Evolutionary conservation across 2,888 invertebrate species (phyloP).

Genomic region (Hypomecis atomaria): DNA sequence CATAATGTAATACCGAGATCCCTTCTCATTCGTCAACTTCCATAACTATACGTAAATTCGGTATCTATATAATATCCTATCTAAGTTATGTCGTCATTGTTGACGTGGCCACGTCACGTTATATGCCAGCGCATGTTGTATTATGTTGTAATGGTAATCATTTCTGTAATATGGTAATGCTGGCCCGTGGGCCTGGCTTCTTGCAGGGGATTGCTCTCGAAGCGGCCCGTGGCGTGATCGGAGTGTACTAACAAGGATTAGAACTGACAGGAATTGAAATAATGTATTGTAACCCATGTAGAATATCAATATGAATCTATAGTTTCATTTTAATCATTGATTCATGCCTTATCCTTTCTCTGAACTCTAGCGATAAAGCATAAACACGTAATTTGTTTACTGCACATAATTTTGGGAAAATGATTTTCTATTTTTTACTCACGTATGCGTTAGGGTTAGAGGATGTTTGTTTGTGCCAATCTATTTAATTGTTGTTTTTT

Average conservation of each 20-base stretch:
- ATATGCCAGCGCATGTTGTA: slow-evolving; percentile 37
- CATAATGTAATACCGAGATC: no score
- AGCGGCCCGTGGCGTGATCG: slow-evolving; percentile 51
- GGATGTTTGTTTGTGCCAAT: no score
- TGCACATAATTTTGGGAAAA: no score
- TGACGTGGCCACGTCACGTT: slow-evolving; percentile 38
- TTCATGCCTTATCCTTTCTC: no score
- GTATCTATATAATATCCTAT: neutral
- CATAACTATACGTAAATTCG: neutral
- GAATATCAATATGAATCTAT: no score
- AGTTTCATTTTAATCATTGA: no score
- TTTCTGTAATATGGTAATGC: slow-evolving; percentile 72
- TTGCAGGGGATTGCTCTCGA: slow-evolving; percentile 59
- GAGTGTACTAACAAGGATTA: slow-evolving; percentile 37
- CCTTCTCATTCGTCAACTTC: neutral
- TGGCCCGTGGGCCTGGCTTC: slow-evolving; percentile 57
- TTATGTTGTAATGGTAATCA: slow-evolving; percentile 68
- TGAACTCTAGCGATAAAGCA: no score
- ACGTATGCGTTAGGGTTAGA: no score
- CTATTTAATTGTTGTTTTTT: no score
- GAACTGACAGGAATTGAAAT: slow-evolving; percentile 24
- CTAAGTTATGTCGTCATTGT: slow-evolving; percentile 22
- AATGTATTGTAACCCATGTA: neutral
- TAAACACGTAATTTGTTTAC: no score
- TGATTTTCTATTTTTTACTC: no score